phyloP scores from a whole-genome alignment of 2,797 vertebrate genomes.

The Borostomias antarcticus region DNA sequence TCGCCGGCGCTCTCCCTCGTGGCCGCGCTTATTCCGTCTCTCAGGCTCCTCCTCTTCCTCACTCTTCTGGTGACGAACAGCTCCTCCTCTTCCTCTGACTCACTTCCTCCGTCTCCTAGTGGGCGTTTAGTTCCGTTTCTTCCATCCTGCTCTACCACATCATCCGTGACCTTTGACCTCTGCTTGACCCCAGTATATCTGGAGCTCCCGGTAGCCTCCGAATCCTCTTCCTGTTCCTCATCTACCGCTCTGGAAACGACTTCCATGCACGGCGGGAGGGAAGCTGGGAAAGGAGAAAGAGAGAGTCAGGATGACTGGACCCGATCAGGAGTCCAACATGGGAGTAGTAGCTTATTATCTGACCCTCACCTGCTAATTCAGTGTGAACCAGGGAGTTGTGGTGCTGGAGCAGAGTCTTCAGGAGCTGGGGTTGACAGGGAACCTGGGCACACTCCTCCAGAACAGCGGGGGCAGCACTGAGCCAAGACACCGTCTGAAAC shows the following conservation, averaged over 20 bases:
- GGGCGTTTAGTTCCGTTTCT: constrained; percentile 47
- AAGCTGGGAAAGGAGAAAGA: constrained; percentile 54
- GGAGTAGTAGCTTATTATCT: background rate
- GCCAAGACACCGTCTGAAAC: constrained; percentile 76
- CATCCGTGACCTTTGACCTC: background rate
- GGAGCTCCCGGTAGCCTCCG: background rate
- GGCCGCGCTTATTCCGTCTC: background rate
- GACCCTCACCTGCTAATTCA: constrained; percentile 62
- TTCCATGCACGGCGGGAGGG: constrained; percentile 70
- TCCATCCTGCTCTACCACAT: constrained; percentile 21
- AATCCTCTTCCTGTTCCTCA: constrained; percentile 9
- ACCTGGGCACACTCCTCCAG: constrained; percentile 73
- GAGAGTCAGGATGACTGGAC: background rate
- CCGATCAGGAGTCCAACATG: background rate
- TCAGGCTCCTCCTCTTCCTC: constrained; percentile 14
- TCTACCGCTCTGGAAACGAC: constrained; percentile 6
- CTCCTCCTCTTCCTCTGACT: constrained; percentile 14
- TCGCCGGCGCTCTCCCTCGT: background rate
- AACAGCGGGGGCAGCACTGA: constrained; percentile 67
- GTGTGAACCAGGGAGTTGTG: constrained; percentile 74
- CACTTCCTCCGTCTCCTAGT: background rate
- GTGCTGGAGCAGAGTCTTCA: constrained; percentile 70
- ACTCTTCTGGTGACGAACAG: background rate
- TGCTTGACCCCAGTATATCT: constrained; percentile 39
- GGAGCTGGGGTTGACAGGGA: constrained; percentile 74